phyloP scores from a whole-genome alignment of 2,888 invertebrate species.

The Plagodis pulveraria region DNA sequence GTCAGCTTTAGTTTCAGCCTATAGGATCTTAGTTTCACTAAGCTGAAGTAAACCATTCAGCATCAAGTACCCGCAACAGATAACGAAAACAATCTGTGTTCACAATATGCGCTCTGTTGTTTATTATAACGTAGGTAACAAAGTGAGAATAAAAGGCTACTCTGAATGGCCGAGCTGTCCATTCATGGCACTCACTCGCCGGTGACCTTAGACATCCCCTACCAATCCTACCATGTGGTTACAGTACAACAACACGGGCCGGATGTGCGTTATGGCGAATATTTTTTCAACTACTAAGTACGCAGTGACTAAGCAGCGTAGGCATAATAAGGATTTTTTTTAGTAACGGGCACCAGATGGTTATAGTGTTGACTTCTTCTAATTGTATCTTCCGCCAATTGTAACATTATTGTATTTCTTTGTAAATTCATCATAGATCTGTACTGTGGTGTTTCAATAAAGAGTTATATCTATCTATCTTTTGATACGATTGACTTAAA shows the following conservation, averaged over 20 bases:
- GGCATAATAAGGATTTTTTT: background rate
- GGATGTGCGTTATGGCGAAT: slow-evolving; percentile 53
- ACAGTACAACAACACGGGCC: slow-evolving; percentile 38
- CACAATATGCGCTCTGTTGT: too few species aligned
- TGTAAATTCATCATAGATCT: too few species aligned
- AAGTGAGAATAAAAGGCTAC: slow-evolving; percentile 53
- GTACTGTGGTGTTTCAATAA: too few species aligned
- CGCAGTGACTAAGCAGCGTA: slow-evolving; percentile 35
- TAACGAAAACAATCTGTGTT: too few species aligned
- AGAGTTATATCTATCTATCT: too few species aligned
- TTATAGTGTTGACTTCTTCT: background rate
- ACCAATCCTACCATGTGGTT: slow-evolving; percentile 55
- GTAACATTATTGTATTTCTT: too few species aligned
- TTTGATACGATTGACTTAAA: background rate
- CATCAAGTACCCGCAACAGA: too few species aligned
- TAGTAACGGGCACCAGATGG: background rate
- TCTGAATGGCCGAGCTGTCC: slow-evolving; percentile 65
- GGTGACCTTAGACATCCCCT: slow-evolving; percentile 61
- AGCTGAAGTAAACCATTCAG: too few species aligned
- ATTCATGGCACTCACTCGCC: slow-evolving; percentile 62
- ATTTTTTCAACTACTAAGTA: slow-evolving; percentile 29
- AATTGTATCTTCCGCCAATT: too few species aligned
- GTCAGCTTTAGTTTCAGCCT: too few species aligned
- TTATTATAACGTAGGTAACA: too few species aligned
- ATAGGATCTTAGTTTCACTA: too few species aligned